Evolutionary conservation across 2,888 invertebrate species (phyloP), one percentile per base, ranked within the genome.

Genomic region (Pseudococcus jackbeardsleyi): DNA sequence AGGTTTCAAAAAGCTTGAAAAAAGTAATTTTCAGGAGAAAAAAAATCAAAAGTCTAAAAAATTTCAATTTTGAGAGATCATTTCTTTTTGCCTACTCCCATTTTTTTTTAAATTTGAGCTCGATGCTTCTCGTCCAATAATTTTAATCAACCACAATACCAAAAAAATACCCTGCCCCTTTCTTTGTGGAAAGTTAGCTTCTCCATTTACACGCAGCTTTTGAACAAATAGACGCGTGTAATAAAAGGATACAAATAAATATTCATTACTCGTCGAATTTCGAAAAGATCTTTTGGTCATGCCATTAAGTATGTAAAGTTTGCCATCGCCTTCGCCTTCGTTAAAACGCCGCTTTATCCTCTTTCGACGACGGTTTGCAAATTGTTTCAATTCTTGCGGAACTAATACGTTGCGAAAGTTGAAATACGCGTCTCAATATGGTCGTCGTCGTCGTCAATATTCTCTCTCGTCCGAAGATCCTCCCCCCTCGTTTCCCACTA

Each of bases 321-420:
- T 39, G 79, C 42, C 77, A 33, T 33, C 26, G 26, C 26, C 26
- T 33, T 33, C 26, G 26, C 26, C 26, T 79, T 79, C 79, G 79
- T 79, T 79, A 42, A 79, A 79, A 79, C 39, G 7, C 33, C 77
- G 77, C 77, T 79, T 79, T 3, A 79, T 79, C 42, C 79, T 42
- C 42, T 46, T 79, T n/a, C 42, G 42, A 42, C 42, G 79, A 8
- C 46, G 46, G 12, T 46, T 39, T 42, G 12, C 12, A 79, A 79
- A 79, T 79, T 79, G 79, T 79, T 79, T 79, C 79, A 79, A 79
- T 46, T 79, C 79, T 79, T 79, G 79, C 79, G 79, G 42, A 42
- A 79, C n/a, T 79, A 79, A 79, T 79, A 79, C 79, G 42, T 79
- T 42, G 42, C 15, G 33, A 72, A 72, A 72, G 68, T 33, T 72